These are phyloP conservation scores for Agrotis clavis DNA, from an alignment of 2,888 invertebrate genomes.

Conservation along the genomic window DNA sequence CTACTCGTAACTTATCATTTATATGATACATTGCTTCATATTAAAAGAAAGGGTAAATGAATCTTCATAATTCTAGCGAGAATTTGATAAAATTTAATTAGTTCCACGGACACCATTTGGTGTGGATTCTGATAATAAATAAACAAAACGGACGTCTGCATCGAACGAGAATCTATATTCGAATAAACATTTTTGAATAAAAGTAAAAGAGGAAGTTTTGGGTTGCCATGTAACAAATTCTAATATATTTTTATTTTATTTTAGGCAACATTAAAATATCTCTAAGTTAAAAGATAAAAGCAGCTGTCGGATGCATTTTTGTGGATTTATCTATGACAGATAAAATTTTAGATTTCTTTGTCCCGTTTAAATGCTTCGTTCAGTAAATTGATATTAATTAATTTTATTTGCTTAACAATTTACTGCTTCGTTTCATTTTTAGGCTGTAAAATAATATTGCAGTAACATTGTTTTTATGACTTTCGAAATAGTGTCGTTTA, in stretches of 20 bases:
- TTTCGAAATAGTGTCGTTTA: slow-evolving; percentile 30
- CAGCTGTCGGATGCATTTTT: slow-evolving; percentile 50
- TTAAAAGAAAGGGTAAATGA: no score
- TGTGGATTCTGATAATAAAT: background rate
- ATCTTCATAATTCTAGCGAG: background rate
- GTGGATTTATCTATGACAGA: slow-evolving; percentile 39
- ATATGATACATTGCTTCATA: no score
- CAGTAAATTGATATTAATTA: slow-evolving; percentile 31
- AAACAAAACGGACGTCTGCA: background rate
- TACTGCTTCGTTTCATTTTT: slow-evolving; percentile 33
- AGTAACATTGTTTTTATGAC: slow-evolving; percentile 12
- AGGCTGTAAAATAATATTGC: slow-evolving; percentile 12
- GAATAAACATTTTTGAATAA: slow-evolving; percentile 13
- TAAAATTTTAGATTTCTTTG: slow-evolving; percentile 32
- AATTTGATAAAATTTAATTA: slow-evolving; percentile 2
- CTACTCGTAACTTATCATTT: no score
- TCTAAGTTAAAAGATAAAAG: slow-evolving; percentile 56
- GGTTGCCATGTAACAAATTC: slow-evolving; percentile 39
- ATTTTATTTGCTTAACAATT: slow-evolving; percentile 36
- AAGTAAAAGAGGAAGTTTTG: slow-evolving; percentile 19
- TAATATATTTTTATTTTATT: slow-evolving; percentile 31
- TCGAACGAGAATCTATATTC: slow-evolving; percentile 1
- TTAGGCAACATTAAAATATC: slow-evolving; percentile 35
- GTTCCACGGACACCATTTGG: background rate
- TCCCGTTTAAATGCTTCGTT: slow-evolving; percentile 21